Conservation (phyloP, 2,888 invertebrate genomes). For the Macaria liturata region DNA sequence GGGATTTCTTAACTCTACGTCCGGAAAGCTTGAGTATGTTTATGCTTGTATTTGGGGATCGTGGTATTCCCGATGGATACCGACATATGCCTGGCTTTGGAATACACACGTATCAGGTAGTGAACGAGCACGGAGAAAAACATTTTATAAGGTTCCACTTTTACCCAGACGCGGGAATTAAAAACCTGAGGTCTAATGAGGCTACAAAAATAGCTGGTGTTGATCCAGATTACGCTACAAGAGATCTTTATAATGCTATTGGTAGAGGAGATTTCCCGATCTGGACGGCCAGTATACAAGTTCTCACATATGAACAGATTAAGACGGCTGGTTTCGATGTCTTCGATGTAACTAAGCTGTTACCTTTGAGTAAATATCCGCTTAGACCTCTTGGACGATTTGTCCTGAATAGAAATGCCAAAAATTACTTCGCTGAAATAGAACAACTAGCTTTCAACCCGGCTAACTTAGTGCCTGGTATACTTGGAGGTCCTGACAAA, state of each 20-base stretch:
- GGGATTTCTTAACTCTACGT: slow-evolving; percentile 94
- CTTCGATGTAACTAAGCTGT: slow-evolving; percentile 94
- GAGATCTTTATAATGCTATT: slow-evolving; percentile 94
- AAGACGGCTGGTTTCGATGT: slow-evolving; percentile 91
- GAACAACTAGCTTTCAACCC: slow-evolving; percentile 95
- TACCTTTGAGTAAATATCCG: slow-evolving; percentile 89
- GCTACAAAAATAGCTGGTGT: slow-evolving; percentile 73
- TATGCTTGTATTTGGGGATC: slow-evolving; percentile 91
- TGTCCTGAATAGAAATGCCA: slow-evolving; percentile 91
- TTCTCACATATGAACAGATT: slow-evolving; percentile 92
- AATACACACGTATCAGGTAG: slow-evolving; percentile 94
- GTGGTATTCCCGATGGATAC: slow-evolving; percentile 95
- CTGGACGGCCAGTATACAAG: slow-evolving; percentile 91
- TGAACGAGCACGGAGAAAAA: slow-evolving; percentile 87
- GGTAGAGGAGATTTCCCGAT: slow-evolving; percentile 86
- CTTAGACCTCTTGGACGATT: slow-evolving; percentile 91
- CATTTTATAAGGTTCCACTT: slow-evolving; percentile 94
- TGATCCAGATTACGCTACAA: slow-evolving; percentile 94
- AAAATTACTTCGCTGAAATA: slow-evolving; percentile 93
- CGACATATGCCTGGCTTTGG: slow-evolving; percentile 97
- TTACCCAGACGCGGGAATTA: slow-evolving; percentile 93
- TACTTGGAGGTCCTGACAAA: slow-evolving; percentile 94
- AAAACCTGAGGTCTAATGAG: slow-evolving; percentile 67
- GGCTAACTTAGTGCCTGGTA: slow-evolving; percentile 92
- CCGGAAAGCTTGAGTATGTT: slow-evolving; percentile 93